Conservation (phyloP, 2,797 vertebrate species). For the Sus cebifrons region DNA sequence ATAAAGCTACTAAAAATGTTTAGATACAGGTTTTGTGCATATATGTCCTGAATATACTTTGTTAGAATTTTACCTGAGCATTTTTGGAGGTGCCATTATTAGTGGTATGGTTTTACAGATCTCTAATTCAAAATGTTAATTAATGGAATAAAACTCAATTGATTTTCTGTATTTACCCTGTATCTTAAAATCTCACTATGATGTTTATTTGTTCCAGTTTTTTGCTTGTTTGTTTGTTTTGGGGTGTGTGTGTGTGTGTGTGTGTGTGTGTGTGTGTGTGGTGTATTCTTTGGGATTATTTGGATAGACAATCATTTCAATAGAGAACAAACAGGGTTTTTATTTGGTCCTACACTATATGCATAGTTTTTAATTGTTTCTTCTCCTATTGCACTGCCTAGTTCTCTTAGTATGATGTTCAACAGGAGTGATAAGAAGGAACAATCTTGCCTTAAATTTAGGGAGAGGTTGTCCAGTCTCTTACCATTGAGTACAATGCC, state of each 20-base stretch:
- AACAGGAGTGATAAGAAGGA: not conserved
- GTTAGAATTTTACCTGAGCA: not conserved
- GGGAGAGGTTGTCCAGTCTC: not conserved
- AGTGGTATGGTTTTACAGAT: not conserved
- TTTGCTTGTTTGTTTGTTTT: too few relatives aligned
- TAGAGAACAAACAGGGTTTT: not conserved
- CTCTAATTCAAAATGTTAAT: not conserved
- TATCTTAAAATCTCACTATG: not conserved
- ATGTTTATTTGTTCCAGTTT: not conserved
- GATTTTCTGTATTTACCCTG: not conserved
- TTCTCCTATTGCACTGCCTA: not conserved
- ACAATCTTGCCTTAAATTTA: not conserved
- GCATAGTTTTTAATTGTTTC: not conserved
- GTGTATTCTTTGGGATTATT: not conserved
- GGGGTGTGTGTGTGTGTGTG: not conserved
- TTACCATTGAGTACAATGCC: not conserved
- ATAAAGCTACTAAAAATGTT: not conserved
- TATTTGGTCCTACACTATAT: not conserved
- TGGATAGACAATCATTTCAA: not conserved
- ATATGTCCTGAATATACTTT: not conserved
- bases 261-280: not conserved
- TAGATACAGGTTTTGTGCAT: not conserved
- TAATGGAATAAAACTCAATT: not conserved
- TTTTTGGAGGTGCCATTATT: not conserved
- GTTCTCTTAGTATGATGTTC: not conserved